phyloP scores from a whole-genome alignment of 2,888 invertebrate genomes.

The Copidosoma aretas region DNA sequence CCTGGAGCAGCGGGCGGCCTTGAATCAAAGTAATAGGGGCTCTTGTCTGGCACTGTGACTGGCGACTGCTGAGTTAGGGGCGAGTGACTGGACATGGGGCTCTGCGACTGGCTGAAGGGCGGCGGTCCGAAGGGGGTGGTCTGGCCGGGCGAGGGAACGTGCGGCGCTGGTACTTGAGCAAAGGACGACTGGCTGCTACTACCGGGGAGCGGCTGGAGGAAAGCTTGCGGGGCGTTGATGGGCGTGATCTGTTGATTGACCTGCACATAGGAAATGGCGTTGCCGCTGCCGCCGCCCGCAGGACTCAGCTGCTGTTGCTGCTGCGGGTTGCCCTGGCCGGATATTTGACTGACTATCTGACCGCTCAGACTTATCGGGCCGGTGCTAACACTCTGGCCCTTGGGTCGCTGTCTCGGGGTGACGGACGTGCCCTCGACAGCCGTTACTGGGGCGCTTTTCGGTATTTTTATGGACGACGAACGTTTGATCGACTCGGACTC shows the following conservation, averaged over 20 bases:
- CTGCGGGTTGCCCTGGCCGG: slow-evolving; percentile 56
- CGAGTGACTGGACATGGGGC: slow-evolving; percentile 56
- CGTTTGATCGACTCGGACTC: slow-evolving; percentile 74
- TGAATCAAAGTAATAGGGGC: slow-evolving; percentile 54
- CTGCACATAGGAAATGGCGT: slow-evolving; percentile 50
- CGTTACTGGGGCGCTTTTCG: slow-evolving; percentile 62
- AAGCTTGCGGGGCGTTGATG: slow-evolving; percentile 49
- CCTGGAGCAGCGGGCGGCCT: slow-evolving; percentile 44
- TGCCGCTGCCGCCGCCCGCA: slow-evolving; percentile 48
- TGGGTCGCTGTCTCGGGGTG: slow-evolving; percentile 82
- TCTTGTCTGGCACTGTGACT: slow-evolving; percentile 57
- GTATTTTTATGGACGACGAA: slow-evolving; percentile 64
- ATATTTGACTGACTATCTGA: slow-evolving; percentile 60
- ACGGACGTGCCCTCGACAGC: slow-evolving; percentile 79
- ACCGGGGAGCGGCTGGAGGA: slow-evolving; percentile 43
- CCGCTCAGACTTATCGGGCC: slow-evolving; percentile 59
- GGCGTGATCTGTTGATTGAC: slow-evolving; percentile 52
- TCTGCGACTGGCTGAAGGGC: slow-evolving; percentile 53
- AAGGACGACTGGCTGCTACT: slow-evolving; percentile 48
- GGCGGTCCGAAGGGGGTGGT: slow-evolving; percentile 48
- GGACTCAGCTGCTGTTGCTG: slow-evolving; percentile 48
- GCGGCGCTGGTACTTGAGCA: slow-evolving; percentile 51
- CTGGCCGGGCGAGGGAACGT: slow-evolving; percentile 55
- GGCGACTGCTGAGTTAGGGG: slow-evolving; percentile 58
- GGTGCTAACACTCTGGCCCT: slow-evolving; percentile 65